These are phyloP conservation scores for Rhinichthys klamathensis DNA, from an alignment of 2,113 vertebrate species.

Conservation along the genomic window DNA sequence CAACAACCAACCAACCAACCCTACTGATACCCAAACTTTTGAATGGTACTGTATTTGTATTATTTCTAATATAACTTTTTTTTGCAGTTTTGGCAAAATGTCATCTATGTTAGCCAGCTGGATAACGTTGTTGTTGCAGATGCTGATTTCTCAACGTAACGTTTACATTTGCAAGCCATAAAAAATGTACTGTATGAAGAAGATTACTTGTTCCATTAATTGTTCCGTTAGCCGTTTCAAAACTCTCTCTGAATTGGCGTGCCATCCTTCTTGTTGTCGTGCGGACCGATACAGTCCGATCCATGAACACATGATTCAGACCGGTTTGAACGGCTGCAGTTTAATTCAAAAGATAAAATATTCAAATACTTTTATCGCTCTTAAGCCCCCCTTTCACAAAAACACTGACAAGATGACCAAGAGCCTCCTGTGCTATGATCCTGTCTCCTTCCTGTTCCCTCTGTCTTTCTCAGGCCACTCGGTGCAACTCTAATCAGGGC, in stretches of 20 bases:
- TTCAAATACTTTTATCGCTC: background rate
- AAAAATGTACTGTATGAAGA: background rate
- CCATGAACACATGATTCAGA: background rate
- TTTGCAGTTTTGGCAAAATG: no score
- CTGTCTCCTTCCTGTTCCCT: background rate
- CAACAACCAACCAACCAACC: no score
- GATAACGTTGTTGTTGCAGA: background rate
- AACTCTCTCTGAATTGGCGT: background rate
- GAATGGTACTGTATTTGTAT: no score
- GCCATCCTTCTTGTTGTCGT: background rate
- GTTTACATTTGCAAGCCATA: background rate
- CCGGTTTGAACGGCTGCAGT: background rate
- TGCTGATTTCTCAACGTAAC: background rate
- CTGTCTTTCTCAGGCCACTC: conserved; percentile 20
- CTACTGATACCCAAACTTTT: no score
- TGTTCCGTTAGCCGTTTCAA: background rate
- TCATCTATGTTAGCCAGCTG: background rate
- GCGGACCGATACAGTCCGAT: background rate
- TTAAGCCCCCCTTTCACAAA: conserved; percentile 36
- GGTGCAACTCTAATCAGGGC: background rate
- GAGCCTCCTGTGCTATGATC: background rate
- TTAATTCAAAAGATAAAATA: background rate
- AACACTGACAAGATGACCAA: background rate
- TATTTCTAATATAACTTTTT: no score
- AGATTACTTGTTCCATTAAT: no score